Conservation (phyloP, 2,113 vertebrate genomes). For the Columba livia region DNA sequence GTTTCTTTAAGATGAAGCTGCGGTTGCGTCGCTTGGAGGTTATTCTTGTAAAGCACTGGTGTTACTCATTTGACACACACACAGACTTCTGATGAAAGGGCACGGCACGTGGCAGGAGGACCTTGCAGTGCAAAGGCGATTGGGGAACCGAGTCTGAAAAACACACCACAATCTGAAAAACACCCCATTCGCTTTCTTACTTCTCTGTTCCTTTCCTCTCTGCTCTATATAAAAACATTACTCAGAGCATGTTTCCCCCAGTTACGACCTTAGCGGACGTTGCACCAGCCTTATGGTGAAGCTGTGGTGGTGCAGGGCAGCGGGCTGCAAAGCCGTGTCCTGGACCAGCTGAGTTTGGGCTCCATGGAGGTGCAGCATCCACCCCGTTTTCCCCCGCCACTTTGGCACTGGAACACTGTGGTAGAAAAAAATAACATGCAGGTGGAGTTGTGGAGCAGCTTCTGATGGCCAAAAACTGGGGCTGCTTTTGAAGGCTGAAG, state of each 20-base stretch:
- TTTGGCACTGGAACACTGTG: fast-evolving
- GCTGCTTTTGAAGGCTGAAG: not conserved
- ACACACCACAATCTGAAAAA: fast-evolving
- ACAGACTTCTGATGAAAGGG: not conserved
- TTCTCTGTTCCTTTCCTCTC: not conserved
- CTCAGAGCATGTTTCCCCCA: not conserved
- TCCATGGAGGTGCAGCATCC: not conserved
- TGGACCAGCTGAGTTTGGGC: not conserved
- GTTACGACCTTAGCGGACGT: fast-evolving
- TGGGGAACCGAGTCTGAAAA: not conserved
- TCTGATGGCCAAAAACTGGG: not conserved
- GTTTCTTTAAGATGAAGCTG: not conserved
- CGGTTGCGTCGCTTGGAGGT: not conserved
- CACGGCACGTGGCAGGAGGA: fast-evolving
- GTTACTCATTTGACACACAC: not conserved
- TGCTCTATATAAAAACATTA: not conserved
- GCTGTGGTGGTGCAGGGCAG: not conserved
- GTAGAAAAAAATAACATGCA: not conserved
- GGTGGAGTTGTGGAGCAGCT: fast-evolving
- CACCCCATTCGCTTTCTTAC: fast-evolving
- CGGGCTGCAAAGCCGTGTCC: fast-evolving
- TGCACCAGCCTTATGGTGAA: not conserved
- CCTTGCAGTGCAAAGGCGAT: fast-evolving
- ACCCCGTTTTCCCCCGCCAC: fast-evolving
- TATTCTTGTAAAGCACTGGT: not conserved